A percentile compares a stretch with the other conserved stretches of the same genome.
These are phyloP conservation scores for Craterocephalus amniculus DNA, from an alignment of 2,797 vertebrate species.

Conservation along the genomic window DNA sequence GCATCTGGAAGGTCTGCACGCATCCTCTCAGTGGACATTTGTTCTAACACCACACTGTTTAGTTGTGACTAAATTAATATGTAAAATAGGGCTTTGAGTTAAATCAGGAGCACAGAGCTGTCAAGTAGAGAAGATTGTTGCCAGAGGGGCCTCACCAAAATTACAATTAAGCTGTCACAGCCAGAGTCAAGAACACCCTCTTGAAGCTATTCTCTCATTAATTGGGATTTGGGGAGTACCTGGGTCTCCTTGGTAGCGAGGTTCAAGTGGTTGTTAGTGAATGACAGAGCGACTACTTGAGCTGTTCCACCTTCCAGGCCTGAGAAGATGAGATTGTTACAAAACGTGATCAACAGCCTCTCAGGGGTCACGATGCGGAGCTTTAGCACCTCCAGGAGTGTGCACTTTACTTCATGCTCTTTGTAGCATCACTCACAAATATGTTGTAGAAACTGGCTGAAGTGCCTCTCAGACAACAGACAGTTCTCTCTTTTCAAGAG, in stretches of 20 bases:
- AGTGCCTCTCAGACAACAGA: slow-evolving; percentile 69
- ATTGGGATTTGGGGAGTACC: slow-evolving; percentile 85
- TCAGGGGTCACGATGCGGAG: slow-evolving; percentile 74
- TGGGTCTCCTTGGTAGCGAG: slow-evolving; percentile 78
- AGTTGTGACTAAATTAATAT: slow-evolving; percentile 69
- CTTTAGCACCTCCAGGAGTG: slow-evolving; percentile 57
- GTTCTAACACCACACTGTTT: slow-evolving; percentile 38
- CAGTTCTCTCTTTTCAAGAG: slow-evolving; percentile 48
- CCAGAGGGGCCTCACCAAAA: slow-evolving; percentile 80
- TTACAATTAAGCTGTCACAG: slow-evolving; percentile 85
- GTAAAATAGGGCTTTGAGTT: slow-evolving; percentile 74
- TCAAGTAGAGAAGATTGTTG: slow-evolving; percentile 78
- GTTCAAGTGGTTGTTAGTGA: slow-evolving; percentile 85
- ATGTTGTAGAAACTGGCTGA: slow-evolving; percentile 68
- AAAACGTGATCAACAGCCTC: slow-evolving; percentile 85
- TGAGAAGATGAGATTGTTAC: slow-evolving; percentile 81
- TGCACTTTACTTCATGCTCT: slow-evolving; percentile 62
- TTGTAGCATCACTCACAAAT: slow-evolving; percentile 68
- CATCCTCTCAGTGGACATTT: slow-evolving; percentile 47
- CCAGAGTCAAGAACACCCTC: slow-evolving; percentile 84
- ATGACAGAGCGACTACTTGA: slow-evolving; percentile 78
- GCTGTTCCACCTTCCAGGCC: slow-evolving; percentile 66
- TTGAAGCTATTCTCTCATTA: slow-evolving; percentile 85
- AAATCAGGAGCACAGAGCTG: slow-evolving; percentile 74
- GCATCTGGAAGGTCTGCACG: slow-evolving; percentile 12